Evolutionary conservation across 2,888 invertebrate species (phyloP), one percentile per base, ranked within the genome.

Genomic region (Leptopilina drosophilae): DNA sequence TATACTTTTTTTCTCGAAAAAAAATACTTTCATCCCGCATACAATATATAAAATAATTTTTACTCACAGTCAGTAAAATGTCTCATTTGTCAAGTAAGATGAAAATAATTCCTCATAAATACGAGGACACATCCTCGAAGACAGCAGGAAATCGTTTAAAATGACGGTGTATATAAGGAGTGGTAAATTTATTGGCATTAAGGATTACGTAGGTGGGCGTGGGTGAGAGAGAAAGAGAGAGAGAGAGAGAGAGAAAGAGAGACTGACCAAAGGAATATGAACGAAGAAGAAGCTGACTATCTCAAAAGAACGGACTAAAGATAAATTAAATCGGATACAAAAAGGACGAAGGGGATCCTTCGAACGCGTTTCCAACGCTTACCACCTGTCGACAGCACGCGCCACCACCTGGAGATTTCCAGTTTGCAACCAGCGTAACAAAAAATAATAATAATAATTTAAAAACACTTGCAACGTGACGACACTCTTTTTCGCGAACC

Each of bases 381-480:
- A 83, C 90, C 90, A 90, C 90, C 89, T 90, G 90, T 90, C 90
- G 88, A 81, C 81, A 85, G 89, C 90, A 90, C 90, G 90, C 89
- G 89, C 89, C 88, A 87, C 87, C 88, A 89, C 87, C 89, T 90
- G 89, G 89, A 87, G 80, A 82, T 82, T 69, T 76, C 76, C 77
- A 53, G 56, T 73, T 56, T 14, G 56, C 69, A 69, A 69, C 53
- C 15, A 69, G 49, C n/a, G 56, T 53, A 56, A 33, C 53, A 49
- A 33, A 73, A 73, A 53, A 69, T 8, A 62, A 33, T 33, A 33
- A 33, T 33, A 33, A 33, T 33, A 49, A 20, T 20, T 11, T 12
- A 49, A 4, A 49, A 9, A 49, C 11, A 49, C 49, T 49, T 49
- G 0, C 14, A 40, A 56, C 33, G 33, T 73, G 73, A 73, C 56